Evolutionary conservation across 2,888 invertebrate species (phyloP).

Genomic region (Didymodactylos carnosus): DNA sequence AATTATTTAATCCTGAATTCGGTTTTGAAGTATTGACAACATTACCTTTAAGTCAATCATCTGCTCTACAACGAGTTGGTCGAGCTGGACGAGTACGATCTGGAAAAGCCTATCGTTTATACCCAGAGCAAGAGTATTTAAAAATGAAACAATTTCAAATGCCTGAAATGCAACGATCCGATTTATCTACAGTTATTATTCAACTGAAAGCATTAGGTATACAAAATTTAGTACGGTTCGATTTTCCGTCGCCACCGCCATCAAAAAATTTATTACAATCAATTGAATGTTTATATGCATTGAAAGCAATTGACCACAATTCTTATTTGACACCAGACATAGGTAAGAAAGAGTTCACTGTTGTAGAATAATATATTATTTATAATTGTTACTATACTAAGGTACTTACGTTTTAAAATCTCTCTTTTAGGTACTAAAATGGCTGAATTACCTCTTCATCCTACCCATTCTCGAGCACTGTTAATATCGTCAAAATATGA

Average conservation of each 20-base stretch:
- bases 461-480: slow-evolving; percentile 65
- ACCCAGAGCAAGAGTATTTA: slow-evolving; percentile 49
- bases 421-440: slow-evolving; percentile 66
- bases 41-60: slow-evolving; percentile 62
- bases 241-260: slow-evolving; percentile 79
- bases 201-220: slow-evolving; percentile 84
- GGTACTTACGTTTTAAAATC: slow-evolving; percentile 50
- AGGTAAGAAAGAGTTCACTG: no score
- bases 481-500: slow-evolving; percentile 52
- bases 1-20: slow-evolving; percentile 63
- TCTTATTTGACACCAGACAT: slow-evolving; percentile 2
- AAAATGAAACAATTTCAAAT: slow-evolving; percentile 51
- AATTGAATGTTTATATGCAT: slow-evolving; percentile 64
- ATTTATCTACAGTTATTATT: slow-evolving; percentile 60
- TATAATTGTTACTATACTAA: slow-evolving; percentile 57
- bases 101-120: slow-evolving; percentile 48
- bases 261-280: slow-evolving; percentile 62
- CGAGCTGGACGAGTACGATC: slow-evolving; percentile 62
- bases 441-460: slow-evolving; percentile 73
- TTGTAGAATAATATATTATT: slow-evolving; percentile 12
- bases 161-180: slow-evolving; percentile 77
- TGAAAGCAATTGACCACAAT: slow-evolving; percentile 33
- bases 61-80: slow-evolving; percentile 74
- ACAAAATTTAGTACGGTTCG: slow-evolving; percentile 66
- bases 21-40: slow-evolving; percentile 50